phyloP scores from a whole-genome alignment of 2,113 vertebrate species.

The Pygathrix nemaeus region DNA sequence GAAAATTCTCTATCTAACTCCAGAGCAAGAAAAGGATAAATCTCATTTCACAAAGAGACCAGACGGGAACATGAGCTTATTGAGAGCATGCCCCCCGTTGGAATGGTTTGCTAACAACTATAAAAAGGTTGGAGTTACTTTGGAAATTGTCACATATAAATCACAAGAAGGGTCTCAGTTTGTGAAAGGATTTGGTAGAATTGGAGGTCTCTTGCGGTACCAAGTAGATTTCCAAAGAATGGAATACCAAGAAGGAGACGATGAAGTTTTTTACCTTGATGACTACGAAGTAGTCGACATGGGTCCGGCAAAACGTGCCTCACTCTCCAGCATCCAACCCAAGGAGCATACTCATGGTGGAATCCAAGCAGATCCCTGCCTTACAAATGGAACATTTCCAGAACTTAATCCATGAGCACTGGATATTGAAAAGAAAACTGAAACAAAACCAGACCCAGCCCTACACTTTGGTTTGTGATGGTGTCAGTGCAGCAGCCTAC shows the following conservation, averaged over 20 bases:
- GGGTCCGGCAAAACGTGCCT: conserved; percentile 91
- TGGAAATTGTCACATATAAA: too few relatives aligned
- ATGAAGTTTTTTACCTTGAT: conserved; percentile 99
- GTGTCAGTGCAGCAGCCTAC: too few relatives aligned
- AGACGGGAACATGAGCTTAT: conserved; percentile 98
- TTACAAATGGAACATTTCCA: too few relatives aligned
- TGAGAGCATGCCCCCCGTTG: conserved; percentile 97
- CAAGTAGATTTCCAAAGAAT: conserved; percentile 97
- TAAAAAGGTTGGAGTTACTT: conserved; percentile 88
- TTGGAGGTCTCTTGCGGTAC: too few relatives aligned
- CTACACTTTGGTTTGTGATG: too few relatives aligned
- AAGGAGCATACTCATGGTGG: too few relatives aligned
- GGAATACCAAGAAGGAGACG: conserved; percentile 99
- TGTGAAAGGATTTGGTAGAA: too few relatives aligned
- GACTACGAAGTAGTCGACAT: conserved; percentile 99
- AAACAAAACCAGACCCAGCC: too few relatives aligned
- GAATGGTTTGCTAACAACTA: conserved; percentile 99
- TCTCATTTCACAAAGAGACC: conserved; percentile 90
- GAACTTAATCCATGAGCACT: too few relatives aligned
- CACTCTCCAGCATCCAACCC: conserved; percentile 89
- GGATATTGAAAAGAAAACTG: too few relatives aligned
- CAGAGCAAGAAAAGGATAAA: conserved; percentile 95
- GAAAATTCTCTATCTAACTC: conserved; percentile 97
- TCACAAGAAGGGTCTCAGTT: too few relatives aligned
- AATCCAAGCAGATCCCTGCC: too few relatives aligned